Percentiles rank a stretch among this genome's conserved stretches.
Evolutionary conservation across 2,888 invertebrate species (phyloP).

Genomic region (Andrena chrysosceles): DNA sequence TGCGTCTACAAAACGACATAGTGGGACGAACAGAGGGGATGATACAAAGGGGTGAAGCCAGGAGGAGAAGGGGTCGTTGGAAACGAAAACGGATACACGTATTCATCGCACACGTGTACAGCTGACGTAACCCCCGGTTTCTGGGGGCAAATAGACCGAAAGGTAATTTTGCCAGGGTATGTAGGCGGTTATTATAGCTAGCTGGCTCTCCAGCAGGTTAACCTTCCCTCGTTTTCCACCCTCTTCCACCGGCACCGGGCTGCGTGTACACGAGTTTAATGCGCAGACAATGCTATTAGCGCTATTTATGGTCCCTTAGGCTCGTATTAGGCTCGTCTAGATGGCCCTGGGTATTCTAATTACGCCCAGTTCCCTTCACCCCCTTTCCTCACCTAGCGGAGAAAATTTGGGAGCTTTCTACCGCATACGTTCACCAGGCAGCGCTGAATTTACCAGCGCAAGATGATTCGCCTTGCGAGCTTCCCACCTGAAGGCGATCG

Average conservation of each 20-base stretch:
- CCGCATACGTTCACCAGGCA: background rate
- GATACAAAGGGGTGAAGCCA: background rate
- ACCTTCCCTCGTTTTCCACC: conserved; percentile 31
- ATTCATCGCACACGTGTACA: conserved; percentile 66
- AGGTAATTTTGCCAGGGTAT: conserved; percentile 72
- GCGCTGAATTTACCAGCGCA: conserved; percentile 4
- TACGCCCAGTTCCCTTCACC: background rate
- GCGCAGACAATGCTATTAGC: conserved; percentile 60
- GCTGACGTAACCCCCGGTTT: conserved; percentile 72
- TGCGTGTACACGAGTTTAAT: conserved; percentile 60
- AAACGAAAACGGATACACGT: conserved; percentile 54
- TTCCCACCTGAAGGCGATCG: conserved; percentile 8
- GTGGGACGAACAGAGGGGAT: background rate
- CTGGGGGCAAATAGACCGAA: conserved; percentile 73
- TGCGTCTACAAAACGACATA: conserved; percentile 14
- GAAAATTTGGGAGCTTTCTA: background rate
- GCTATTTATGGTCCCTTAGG: conserved; percentile 51
- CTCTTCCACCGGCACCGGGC: conserved; percentile 26
- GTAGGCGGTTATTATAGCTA: conserved; percentile 74
- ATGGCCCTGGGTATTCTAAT: conserved; percentile 45
- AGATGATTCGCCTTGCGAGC: conserved; percentile 16
- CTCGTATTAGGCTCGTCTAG: conserved; percentile 55
- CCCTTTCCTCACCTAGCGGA: background rate
- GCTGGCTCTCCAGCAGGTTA: conserved; percentile 50
- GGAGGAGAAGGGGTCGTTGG: background rate